A percentile compares a stretch with the other conserved stretches of the same genome.
Evolutionary conservation across 2,797 vertebrate genomes (phyloP).

Genomic region (Mastacembelus armatus): DNA sequence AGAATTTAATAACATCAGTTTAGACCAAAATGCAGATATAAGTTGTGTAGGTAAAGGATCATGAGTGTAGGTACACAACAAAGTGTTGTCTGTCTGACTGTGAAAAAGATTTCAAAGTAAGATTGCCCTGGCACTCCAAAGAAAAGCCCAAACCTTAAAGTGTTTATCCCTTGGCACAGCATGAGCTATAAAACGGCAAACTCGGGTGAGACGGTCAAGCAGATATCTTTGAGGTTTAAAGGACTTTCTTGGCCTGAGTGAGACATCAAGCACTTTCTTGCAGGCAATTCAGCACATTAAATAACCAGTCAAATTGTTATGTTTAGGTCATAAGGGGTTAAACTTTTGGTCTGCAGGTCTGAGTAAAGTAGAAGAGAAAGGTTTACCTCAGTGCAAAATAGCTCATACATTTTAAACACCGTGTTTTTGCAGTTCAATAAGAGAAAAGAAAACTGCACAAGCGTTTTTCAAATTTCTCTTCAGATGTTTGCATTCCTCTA

Average conservation of each 20-base stretch:
- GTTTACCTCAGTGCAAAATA: not conserved
- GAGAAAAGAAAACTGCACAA: too few relatives aligned
- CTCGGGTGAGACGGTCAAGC: constrained; percentile 31
- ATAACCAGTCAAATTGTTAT: constrained; percentile 38
- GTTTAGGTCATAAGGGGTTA: constrained; percentile 23
- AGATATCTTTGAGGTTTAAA: constrained; percentile 45
- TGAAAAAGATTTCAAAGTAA: not conserved
- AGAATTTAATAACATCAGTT: too few relatives aligned
- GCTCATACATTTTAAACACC: not conserved
- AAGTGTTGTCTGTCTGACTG: not conserved
- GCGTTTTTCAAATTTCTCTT: constrained; percentile 16
- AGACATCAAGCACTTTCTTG: constrained; percentile 43
- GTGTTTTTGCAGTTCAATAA: too few relatives aligned
- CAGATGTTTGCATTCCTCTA: constrained; percentile 9
- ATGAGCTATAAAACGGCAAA: constrained; percentile 32
- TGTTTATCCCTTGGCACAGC: constrained; percentile 34
- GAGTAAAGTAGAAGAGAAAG: constrained; percentile 17
- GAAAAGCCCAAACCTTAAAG: constrained; percentile 22
- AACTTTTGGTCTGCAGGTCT: constrained; percentile 6
- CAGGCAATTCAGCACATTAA: constrained; percentile 5
- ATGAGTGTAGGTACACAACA: not conserved
- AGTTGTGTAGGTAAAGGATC: not conserved
- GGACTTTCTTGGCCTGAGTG: constrained; percentile 26
- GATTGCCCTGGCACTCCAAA: not conserved
- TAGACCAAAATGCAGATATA: not conserved